A percentile compares a stretch with the other conserved stretches of the same genome.
phyloP scores from a whole-genome alignment of 2,888 invertebrate genomes.

The Watsonalla binaria region DNA sequence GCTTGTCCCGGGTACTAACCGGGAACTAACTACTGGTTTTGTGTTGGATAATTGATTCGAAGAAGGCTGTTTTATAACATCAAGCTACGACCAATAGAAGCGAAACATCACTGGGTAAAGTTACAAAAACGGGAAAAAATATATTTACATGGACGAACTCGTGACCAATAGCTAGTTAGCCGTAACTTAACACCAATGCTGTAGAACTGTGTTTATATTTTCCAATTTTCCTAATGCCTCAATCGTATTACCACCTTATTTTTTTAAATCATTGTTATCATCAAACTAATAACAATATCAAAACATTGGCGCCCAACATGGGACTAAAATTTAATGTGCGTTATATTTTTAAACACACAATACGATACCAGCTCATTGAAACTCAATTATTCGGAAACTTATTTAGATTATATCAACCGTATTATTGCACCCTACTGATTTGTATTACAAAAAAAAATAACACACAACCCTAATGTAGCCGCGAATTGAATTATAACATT shows the following conservation, averaged over 20 bases:
- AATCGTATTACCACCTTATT: not conserved
- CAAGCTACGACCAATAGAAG: no score
- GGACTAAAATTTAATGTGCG: conserved; percentile 7
- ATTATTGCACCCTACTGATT: conserved; percentile 21
- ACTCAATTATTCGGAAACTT: conserved; percentile 39
- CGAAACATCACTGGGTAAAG: no score
- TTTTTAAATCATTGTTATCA: not conserved
- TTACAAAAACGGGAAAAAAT: no score
- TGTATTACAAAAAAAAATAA: conserved; percentile 21
- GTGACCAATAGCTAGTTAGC: no score
- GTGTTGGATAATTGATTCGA: no score
- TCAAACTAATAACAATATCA: not conserved
- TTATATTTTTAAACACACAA: not conserved
- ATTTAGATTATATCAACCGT: conserved; percentile 15
- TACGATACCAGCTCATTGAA: conserved; percentile 15
- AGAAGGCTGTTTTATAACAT: no score
- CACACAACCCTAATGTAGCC: not conserved
- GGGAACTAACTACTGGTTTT: no score
- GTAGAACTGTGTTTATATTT: no score
- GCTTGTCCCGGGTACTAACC: no score
- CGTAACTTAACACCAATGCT: no score
- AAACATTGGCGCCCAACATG: conserved; percentile 26
- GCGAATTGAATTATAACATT: not conserved
- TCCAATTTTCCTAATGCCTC: no score
- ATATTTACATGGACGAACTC: no score